Evolutionary conservation across 2,797 vertebrate species (phyloP), one percentile per base, ranked within the genome.

Genomic region (Alfaro cultratus): DNA sequence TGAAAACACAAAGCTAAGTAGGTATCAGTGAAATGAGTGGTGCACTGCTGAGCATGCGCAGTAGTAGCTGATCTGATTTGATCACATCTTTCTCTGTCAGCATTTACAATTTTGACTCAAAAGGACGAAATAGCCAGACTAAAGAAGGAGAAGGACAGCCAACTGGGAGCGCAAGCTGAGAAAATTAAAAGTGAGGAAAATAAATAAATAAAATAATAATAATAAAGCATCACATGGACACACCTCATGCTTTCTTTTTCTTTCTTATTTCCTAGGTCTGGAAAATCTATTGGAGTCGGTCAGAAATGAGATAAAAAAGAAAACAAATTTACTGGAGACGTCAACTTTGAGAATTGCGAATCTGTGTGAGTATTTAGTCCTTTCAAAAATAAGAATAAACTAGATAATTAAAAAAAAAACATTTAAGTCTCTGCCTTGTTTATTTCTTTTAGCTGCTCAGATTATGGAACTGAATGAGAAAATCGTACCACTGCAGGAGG

Each of bases 1-100:
- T 39, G 89, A 92, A 81, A 86, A 85, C 11, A 87, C n/a, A 64
- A 87, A 91, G 83, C 80, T 85, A 62, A 83, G 91, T 93, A 67
- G 81, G 90, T 88, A 21, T 43, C 43, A 5, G 10, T 23, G 13
- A 80, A 46, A 21, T 36, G 26, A 36, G 26, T 36, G 13, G n/a
- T 13, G 0, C 5, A 0, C 26, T 1, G 43, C 11, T 34, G 68
- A 39, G 36, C 9, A 12, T 39, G 68, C 21, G 36, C 7, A 15
- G 45, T 15, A 15, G 45, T 15, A 46, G 29, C 57, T 23, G 0
- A 68, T 57, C 26, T 41, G 13, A 82, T 43, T 4, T 9, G n/a
- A 8, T 2, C 29, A 29, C 4, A 29, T 73, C 74, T 21, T 51
- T 79, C 62, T 31, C 34, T 11, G 9, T 64, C 73, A 93, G 92